Evolutionary conservation across 2,113 vertebrate species (phyloP), one percentile per base, ranked within the genome.

Genomic region (Tiliqua scincoides): DNA sequence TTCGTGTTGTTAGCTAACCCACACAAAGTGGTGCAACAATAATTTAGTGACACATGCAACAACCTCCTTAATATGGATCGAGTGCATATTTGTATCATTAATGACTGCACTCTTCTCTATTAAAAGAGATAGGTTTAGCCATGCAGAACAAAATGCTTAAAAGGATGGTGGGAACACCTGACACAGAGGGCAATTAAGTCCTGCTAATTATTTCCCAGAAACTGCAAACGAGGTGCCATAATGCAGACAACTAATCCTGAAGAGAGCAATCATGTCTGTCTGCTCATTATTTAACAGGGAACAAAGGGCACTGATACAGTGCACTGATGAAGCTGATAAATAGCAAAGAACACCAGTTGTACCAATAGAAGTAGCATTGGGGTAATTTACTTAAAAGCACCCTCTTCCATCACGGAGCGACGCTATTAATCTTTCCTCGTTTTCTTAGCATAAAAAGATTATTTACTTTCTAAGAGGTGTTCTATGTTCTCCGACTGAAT

Each of bases 311-410:
- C 84, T 81, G 80, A 91, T 32, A 87, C 27, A 74, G 65, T 57
- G 68, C 71, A 88, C 77, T 9, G 91, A 96, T 93, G 76, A 74
- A 68, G 89, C 87, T 6, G 85, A 94, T 92, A 93, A 93, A 72
- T 87, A 79, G 74, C 85, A 73, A 88, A 35, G 82, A 94, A 82
- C 0, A 0, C 62, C 72, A 88, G 35, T 27, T 87, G 80, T 85
- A 88, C 85, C 87, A 83, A 74, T 40, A 87, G 68, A 91, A 85
- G 86, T 20, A 48, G 62, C 62, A 92, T 89, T 83, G 83, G 62
- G 62, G 37, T 86, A 93, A 95, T 93, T 93, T 91, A 94, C 40
- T 93, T 92, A 94, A 93, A 83, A 94, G 88, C 37, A 87, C 12
- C 6, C 81, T 87, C 77, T 83, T 90, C 3, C 1, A 91, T 40